Evolutionary conservation across 2,797 vertebrate genomes (phyloP).

Genomic region (Anabacerthia variegaticeps): DNA sequence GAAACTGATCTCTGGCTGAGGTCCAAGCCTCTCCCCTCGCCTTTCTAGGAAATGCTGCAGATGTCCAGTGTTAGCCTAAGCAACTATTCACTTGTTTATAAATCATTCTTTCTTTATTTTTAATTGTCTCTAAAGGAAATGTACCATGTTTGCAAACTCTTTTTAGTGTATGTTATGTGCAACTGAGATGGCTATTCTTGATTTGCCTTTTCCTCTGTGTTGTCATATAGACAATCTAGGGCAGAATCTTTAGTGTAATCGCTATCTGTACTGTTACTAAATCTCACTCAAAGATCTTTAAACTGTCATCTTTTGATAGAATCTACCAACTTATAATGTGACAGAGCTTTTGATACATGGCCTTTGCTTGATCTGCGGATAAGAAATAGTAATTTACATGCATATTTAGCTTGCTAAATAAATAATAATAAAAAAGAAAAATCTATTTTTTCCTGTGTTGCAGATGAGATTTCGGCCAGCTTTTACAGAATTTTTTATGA

Average conservation of each 20-base stretch:
- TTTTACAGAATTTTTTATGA: neutral
- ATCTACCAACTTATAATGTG: neutral
- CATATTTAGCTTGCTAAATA: neutral
- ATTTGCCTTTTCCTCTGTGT: neutral
- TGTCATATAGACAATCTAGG: neutral
- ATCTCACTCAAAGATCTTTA: neutral
- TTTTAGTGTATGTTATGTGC: neutral
- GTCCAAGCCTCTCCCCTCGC: neutral
- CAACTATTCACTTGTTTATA: neutral
- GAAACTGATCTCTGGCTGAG: neutral
- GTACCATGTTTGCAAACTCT: neutral
- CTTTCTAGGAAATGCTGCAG: neutral
- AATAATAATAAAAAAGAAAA: neutral
- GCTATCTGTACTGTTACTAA: neutral
- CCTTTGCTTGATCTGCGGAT: neutral
- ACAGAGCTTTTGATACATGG: neutral
- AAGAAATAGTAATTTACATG: neutral
- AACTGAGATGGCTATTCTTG: neutral
- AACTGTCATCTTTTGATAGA: neutral
- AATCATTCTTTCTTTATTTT: neutral
- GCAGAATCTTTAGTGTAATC: neutral
- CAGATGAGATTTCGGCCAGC: neutral
- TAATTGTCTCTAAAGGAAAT: neutral
- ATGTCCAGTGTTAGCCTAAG: neutral
- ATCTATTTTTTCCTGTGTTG: neutral